Conservation (phyloP, 2,888 invertebrate genomes). For the Anarsia innoxiella region DNA sequence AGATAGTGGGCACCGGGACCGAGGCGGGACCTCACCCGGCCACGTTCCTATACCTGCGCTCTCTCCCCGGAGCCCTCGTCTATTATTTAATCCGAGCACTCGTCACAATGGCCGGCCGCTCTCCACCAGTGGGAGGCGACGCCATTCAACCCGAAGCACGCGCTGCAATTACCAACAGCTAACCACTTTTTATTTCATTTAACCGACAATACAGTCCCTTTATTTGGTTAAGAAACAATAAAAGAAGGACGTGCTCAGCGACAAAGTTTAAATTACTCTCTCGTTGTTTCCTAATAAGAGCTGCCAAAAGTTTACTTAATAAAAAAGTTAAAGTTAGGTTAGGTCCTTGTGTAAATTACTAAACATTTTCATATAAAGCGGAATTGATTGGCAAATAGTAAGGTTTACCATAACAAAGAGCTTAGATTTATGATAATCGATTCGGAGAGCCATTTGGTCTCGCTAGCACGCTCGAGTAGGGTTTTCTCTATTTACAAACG, state of each 20-base stretch:
- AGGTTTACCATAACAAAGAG: slow-evolving; percentile 1
- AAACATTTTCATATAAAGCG: no score
- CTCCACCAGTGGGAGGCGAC: slow-evolving; percentile 32
- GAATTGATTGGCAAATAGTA: no score
- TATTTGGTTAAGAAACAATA: not conserved
- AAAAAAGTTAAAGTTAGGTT: no score
- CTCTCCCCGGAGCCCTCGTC: no score
- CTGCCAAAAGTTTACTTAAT: no score
- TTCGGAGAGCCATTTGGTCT: slow-evolving; percentile 2
- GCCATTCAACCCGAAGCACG: slow-evolving; percentile 38
- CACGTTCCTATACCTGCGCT: no score
- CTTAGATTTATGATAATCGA: slow-evolving; percentile 6
- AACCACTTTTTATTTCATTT: slow-evolving; percentile 18
- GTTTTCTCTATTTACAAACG: slow-evolving; percentile 17
- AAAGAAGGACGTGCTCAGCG: not conserved
- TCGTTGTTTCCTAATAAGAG: no score
- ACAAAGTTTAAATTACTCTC: no score
- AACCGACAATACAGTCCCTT: not conserved
- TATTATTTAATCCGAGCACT: no score
- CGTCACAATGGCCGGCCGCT: slow-evolving; percentile 13
- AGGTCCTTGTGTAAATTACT: no score
- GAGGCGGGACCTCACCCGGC: not conserved
- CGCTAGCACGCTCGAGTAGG: not conserved
- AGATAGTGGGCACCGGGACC: not conserved
- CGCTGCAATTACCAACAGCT: slow-evolving; percentile 24